Evolutionary conservation across 2,888 invertebrate genomes (phyloP), one percentile per base, ranked within the genome.

Genomic region (Eristalinus aeneus): DNA sequence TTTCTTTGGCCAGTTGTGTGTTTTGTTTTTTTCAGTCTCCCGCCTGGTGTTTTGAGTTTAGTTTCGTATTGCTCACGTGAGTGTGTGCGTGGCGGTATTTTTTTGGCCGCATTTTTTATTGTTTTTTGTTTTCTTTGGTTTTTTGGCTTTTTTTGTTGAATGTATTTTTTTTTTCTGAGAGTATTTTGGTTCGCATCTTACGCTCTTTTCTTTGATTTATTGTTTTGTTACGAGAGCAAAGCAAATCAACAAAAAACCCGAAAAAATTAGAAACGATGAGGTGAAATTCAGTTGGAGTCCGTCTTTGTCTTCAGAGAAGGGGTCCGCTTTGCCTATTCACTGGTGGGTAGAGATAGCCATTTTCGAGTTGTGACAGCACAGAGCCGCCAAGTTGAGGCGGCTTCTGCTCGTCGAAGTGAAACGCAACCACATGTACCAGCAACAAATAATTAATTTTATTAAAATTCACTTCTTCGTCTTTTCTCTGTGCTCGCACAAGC

Each of bases 221-320:
- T 85, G 68, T 85, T 73, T 75, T 80, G 76, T 85, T 85, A 53
- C 72, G 68, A 77, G 68, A 76, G 67, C 34, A 61, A 63, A 36
- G 22, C 63, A 39, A 46, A 20, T 36, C 23, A 56, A 58, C 20
- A 54, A 58, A 46, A 39, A 36, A 71, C 9, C 34, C 63, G 54
- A 61, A 34, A 69, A 63, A 61, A 56, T 58, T n/a, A 31, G 23
- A 73, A 23, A 61, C 36, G 39, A 68, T 46, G 81, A 85, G 85
- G 85, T 85, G 85, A 85, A 85, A 85, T 85, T 81, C 69, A 46
- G 65, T 71, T 84, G 79, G 80, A 79, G 71, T 71, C 72, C 79
- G 71, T 84, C 84, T 75, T 84, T 84, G 84, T 76, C 67, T 75
- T 79, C 46, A 8, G 46, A 16, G 12, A 34, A 39, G 71, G 68